These are phyloP conservation scores for Ambastaia sidthimunki DNA, from an alignment of 2,797 vertebrate species.

Conservation along the genomic window DNA sequence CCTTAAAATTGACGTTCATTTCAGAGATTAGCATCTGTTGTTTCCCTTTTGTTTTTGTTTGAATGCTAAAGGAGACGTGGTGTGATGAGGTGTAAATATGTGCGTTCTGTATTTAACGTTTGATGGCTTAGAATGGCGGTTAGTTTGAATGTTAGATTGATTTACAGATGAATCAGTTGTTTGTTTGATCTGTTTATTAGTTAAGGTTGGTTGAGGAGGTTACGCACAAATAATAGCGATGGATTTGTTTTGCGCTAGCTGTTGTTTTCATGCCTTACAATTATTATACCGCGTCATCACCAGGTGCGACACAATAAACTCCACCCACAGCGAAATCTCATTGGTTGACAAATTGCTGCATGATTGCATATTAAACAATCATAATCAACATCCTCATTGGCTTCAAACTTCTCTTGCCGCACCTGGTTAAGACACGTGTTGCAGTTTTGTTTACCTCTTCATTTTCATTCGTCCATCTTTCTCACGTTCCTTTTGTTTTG, in stretches of 20 bases:
- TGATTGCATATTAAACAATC: not conserved
- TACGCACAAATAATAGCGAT: constrained; percentile 19
- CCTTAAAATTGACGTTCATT: constrained; percentile 25
- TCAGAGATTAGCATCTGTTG: not conserved
- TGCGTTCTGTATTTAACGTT: constrained; percentile 1
- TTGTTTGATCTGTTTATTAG: not conserved
- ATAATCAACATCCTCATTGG: not conserved
- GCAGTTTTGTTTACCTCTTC: not conserved
- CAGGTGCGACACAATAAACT: not conserved
- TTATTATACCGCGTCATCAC: not conserved
- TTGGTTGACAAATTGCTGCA: not conserved
- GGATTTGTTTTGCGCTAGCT: not conserved
- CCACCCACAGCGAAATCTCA: not conserved
- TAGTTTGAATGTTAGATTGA: not conserved
- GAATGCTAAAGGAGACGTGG: not conserved
- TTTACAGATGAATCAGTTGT: not conserved
- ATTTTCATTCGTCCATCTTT: not conserved
- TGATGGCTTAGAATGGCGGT: not conserved
- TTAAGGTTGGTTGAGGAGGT: not conserved
- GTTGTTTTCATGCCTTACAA: not conserved
- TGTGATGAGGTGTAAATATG: constrained; percentile 9
- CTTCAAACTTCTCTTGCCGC: not conserved
- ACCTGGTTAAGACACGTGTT: not conserved
- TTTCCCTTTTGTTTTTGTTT: not conserved
- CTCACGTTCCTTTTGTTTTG: not conserved